phyloP scores from a whole-genome alignment of 2,888 invertebrate genomes.

The Perithous albicinctus region DNA sequence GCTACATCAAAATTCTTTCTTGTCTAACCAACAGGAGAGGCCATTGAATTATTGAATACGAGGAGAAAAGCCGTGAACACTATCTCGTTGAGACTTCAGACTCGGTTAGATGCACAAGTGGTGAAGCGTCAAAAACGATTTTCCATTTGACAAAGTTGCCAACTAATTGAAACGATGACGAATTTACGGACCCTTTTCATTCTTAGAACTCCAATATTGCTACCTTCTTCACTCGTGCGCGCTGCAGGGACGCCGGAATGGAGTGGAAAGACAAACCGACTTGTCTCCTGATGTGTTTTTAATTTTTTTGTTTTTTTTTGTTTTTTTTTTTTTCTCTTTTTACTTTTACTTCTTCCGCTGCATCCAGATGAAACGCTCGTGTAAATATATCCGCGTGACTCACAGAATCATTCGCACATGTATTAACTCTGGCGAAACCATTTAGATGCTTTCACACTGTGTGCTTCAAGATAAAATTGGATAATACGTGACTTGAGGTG shows the following conservation, averaged over 20 bases:
- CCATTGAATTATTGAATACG: conserved; percentile 12
- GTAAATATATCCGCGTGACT: conserved; percentile 69
- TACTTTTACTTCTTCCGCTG: conserved; percentile 38
- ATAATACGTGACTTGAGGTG: not conserved
- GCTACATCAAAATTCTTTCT: conserved; percentile 26
- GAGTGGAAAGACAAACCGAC: conserved; percentile 55
- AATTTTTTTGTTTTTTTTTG: conserved; percentile 48
- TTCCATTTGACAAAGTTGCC: conserved; percentile 36
- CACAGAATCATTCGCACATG: conserved; percentile 56
- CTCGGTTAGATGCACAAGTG: not conserved
- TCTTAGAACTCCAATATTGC: conserved; percentile 20
- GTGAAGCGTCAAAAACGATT: conserved; percentile 36
- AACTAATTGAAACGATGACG: conserved; percentile 41
- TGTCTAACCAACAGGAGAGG: not conserved
- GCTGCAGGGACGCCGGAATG: conserved; percentile 21
- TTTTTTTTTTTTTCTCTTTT: too few relatives aligned
- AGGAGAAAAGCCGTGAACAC: not conserved
- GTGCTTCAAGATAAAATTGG: not conserved
- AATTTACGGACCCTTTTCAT: conserved; percentile 24
- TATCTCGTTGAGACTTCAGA: not conserved
- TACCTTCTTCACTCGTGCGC: conserved; percentile 32
- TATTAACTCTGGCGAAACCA: conserved; percentile 39
- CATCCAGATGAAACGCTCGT: conserved; percentile 58
- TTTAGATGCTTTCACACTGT: conserved; percentile 9
- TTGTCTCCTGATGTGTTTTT: conserved; percentile 51